phyloP scores from a whole-genome alignment of 2,113 vertebrate genomes.

The Otolemur garnettii region DNA sequence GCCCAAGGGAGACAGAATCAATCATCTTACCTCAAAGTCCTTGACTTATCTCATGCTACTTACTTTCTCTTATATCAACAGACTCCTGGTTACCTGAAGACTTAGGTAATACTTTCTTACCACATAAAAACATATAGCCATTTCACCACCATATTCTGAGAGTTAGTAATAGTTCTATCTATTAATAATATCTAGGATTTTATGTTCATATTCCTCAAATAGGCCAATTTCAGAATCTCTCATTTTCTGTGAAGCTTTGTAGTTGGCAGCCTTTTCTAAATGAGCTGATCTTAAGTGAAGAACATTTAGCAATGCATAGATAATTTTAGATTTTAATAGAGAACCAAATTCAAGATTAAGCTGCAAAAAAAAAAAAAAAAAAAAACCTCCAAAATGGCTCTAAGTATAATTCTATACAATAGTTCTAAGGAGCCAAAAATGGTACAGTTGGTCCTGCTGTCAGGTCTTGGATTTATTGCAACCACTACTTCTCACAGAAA shows the following conservation, averaged over 20 bases:
- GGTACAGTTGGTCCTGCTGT: neutral
- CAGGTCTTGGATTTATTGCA: neutral
- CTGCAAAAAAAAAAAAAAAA: neutral
- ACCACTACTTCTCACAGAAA: neutral
- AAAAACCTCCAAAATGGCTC: neutral
- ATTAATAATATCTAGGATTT: neutral
- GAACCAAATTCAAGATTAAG: neutral
- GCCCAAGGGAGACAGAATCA: neutral
- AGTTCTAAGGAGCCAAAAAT: neutral
- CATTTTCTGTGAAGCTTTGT: neutral
- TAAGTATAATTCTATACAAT: neutral
- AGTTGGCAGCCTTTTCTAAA: neutral
- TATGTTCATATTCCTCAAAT: neutral
- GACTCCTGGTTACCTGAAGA: neutral
- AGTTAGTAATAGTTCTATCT: neutral
- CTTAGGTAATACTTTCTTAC: neutral
- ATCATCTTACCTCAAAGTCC: neutral
- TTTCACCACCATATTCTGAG: neutral
- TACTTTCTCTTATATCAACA: neutral
- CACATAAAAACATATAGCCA: neutral
- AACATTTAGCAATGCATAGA: neutral
- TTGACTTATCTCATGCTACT: neutral
- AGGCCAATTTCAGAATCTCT: neutral
- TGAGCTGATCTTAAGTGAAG: neutral
- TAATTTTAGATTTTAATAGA: neutral